Percentiles rank a stretch among this genome's conserved stretches.
Evolutionary conservation across 2,888 invertebrate species (phyloP).

Genomic region (Stratiomys singularior): DNA sequence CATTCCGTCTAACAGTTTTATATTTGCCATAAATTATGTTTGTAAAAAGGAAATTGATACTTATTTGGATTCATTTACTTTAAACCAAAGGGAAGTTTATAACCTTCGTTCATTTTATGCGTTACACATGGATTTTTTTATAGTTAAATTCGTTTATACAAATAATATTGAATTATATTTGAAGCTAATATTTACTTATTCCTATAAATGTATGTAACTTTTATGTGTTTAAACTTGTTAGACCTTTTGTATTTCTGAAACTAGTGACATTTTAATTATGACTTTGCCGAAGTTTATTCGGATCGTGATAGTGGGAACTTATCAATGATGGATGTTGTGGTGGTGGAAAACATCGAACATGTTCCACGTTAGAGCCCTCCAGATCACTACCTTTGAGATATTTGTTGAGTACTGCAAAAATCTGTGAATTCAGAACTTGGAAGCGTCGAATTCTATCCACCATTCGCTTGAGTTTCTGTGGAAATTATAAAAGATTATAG

Average conservation of each 20-base stretch:
- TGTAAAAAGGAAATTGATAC: no score
- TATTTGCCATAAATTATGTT: no score
- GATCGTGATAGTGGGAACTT: slow-evolving; percentile 70
- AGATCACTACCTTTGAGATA: slow-evolving; percentile 88
- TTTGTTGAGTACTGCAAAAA: slow-evolving; percentile 94
- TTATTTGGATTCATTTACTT: no score
- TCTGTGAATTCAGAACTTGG: slow-evolving; percentile 98
- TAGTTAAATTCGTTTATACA: no score
- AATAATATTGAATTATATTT: no score
- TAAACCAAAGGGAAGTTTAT: no score
- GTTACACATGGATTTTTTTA: no score
- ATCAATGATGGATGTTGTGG: slow-evolving; percentile 81
- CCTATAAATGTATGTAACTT: not conserved
- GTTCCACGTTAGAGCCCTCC: slow-evolving; percentile 89
- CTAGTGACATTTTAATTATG: slow-evolving; percentile 50
- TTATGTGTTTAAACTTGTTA: not conserved
- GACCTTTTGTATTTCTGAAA: not conserved
- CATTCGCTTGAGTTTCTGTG: slow-evolving; percentile 92
- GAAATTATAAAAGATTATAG: slow-evolving; percentile 19
- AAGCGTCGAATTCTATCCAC: slow-evolving; percentile 97
- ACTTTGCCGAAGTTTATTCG: slow-evolving; percentile 69
- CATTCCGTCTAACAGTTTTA: no score
- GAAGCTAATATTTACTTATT: no score
- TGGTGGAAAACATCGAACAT: slow-evolving; percentile 96
- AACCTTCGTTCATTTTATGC: no score